Evolutionary conservation across 92 coral and sea anemone species (phyloP).

Genomic region (Actinernus sp.): DNA sequence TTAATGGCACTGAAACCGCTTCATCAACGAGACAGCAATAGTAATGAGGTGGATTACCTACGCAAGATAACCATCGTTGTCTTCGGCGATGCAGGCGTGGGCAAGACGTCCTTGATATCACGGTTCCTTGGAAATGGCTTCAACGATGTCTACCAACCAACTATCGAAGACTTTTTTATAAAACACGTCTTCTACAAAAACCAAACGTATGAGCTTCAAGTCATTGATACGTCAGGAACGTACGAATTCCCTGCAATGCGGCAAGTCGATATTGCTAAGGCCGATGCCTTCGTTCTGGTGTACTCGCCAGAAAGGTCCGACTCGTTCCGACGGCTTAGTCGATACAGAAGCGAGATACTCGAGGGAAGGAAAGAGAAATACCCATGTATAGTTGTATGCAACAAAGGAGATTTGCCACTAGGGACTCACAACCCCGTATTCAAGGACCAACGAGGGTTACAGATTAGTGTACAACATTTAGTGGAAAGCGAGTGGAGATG

Average conservation of each 20-base stretch:
- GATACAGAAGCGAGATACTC: conserved; percentile 80
- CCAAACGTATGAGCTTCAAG: conserved; percentile 79
- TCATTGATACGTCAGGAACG: conserved; percentile 92
- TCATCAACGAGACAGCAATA: conserved; percentile 3
- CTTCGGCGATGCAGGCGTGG: conserved; percentile 88
- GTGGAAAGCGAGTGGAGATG: conserved; percentile 61
- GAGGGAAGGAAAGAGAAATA: conserved; percentile 37
- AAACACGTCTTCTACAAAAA: conserved; percentile 74
- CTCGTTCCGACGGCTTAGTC: conserved; percentile 68
- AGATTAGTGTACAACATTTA: conserved; percentile 31
- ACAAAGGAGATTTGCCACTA: conserved; percentile 51
- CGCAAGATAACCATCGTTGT: conserved; percentile 83
- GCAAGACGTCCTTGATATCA: conserved; percentile 85
- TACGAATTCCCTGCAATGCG: conserved; percentile 98
- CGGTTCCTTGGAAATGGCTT: conserved; percentile 78
- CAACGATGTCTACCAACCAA: conserved; percentile 69
- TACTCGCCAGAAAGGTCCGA: conserved; percentile 68
- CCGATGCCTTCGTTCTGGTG: conserved; percentile 86
- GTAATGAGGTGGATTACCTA: neutral
- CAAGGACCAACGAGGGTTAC: conserved; percentile 48
- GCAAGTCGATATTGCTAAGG: conserved; percentile 79
- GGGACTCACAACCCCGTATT: conserved; percentile 18
- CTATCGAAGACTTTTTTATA: conserved; percentile 89
- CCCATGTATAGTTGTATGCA: conserved; percentile 88
- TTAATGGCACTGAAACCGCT: neutral